phyloP scores from a whole-genome alignment of 2,113 vertebrate genomes.

The Laticauda colubrina region DNA sequence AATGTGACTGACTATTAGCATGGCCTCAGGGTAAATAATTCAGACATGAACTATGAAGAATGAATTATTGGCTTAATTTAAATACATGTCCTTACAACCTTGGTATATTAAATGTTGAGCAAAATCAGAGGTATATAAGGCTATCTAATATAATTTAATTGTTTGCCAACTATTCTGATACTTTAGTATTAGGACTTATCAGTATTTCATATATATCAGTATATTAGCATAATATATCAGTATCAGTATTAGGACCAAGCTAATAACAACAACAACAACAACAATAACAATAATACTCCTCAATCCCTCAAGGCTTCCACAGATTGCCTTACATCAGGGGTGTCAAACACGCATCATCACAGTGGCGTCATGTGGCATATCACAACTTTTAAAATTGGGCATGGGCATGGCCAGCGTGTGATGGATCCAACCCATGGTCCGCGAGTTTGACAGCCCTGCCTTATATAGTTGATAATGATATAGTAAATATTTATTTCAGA shows the following conservation, averaged over 20 bases:
- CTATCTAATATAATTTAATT: neutral
- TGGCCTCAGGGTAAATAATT: slow-evolving; percentile 24
- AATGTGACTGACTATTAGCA: neutral
- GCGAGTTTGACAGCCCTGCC: neutral
- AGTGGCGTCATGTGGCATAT: too few species aligned
- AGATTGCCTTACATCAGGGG: neutral
- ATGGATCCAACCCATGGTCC: too few species aligned
- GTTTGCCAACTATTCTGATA: neutral
- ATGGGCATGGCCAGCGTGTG: too few species aligned
- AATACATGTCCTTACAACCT: neutral
- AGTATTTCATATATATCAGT: too few species aligned
- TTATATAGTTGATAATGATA: neutral
- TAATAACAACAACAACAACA: too few species aligned
- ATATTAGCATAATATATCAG: too few species aligned
- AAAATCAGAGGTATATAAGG: neutral
- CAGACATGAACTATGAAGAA: slow-evolving; percentile 19
- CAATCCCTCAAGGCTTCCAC: neutral
- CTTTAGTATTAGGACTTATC: neutral
- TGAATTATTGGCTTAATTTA: slow-evolving; percentile 25
- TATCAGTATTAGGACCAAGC: too few species aligned
- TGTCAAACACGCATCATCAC: too few species aligned
- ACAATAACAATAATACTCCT: too few species aligned
- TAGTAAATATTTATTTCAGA: neutral
- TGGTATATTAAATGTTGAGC: slow-evolving; percentile 12
- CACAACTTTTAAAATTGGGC: too few species aligned